phyloP scores from a whole-genome alignment of 2,888 invertebrate species.

The Empis livida region DNA sequence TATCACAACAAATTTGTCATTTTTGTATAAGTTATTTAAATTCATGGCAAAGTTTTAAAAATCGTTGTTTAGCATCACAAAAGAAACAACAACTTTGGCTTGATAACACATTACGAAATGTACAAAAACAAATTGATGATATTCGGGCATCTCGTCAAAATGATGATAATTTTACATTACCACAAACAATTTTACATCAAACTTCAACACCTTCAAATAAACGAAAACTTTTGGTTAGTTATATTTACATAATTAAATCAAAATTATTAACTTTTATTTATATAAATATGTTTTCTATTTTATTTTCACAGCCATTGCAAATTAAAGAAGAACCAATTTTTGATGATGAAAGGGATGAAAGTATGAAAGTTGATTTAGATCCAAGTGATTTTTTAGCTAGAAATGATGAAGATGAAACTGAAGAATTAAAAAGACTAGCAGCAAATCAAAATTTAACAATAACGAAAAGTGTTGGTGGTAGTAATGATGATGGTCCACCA shows the following conservation, averaged over 20 bases:
- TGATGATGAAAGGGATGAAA: slow-evolving; percentile 28
- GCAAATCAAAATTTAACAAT: slow-evolving; percentile 1
- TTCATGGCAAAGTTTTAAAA: slow-evolving; percentile 38
- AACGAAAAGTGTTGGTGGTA: neutral
- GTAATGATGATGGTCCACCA: slow-evolving; percentile 13
- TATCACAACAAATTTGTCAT: slow-evolving; percentile 34
- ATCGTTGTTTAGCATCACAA: slow-evolving; percentile 34
- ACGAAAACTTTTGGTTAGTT: too few species aligned
- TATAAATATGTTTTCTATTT: slow-evolving; percentile 1
- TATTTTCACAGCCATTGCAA: slow-evolving; percentile 24
- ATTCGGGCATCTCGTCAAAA: neutral
- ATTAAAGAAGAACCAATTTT: slow-evolving; percentile 30
- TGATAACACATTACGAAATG: slow-evolving; percentile 15
- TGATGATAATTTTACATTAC: neutral
- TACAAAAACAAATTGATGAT: neutral
- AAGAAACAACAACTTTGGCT: slow-evolving; percentile 32
- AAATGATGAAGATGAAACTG: slow-evolving; percentile 9
- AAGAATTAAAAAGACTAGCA: slow-evolving; percentile 4
- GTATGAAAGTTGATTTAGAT: slow-evolving; percentile 28
- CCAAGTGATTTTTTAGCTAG: slow-evolving; percentile 29
- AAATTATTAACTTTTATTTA: neutral
- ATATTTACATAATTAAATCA: neutral
- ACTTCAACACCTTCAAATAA: too few species aligned
- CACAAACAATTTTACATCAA: too few species aligned
- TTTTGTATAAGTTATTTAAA: slow-evolving; percentile 36